Evolutionary conservation across 2,888 invertebrate genomes (phyloP).

Genomic region (Rosalia funebris): DNA sequence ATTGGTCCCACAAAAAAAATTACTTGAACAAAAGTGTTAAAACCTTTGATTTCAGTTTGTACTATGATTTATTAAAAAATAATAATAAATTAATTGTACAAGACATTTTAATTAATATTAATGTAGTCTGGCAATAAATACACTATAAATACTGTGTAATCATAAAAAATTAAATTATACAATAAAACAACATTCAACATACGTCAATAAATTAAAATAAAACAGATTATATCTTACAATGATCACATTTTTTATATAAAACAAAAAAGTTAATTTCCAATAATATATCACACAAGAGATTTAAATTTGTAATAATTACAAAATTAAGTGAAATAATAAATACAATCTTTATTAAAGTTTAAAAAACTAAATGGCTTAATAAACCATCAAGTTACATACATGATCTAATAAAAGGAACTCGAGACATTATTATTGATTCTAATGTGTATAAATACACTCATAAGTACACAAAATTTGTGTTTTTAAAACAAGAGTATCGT

Average conservation of each 20-base stretch:
- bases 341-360: constrained; percentile 27
- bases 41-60: constrained; percentile 29
- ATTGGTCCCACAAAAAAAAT: constrained; percentile 36
- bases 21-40: constrained; percentile 13
- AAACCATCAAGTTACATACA: constrained; percentile 1
- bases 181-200: constrained; percentile 35
- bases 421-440: neutral
- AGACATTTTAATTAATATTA: constrained; percentile 22
- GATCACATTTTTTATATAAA: constrained; percentile 40
- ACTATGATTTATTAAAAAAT: constrained; percentile 28
- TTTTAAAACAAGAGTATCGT: constrained; percentile 32
- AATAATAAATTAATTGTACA: constrained; percentile 21
- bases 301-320: constrained; percentile 33
- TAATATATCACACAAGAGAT: constrained; percentile 41
- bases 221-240: constrained; percentile 44
- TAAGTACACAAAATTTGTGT: constrained; percentile 31
- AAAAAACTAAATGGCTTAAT: constrained; percentile 21
- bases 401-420: constrained; percentile 12
- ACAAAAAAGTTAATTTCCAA: constrained; percentile 32
- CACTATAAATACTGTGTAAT: constrained; percentile 24
- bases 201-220: constrained; percentile 43
- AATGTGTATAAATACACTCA: constrained; percentile 9
- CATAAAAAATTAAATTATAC: constrained; percentile 29
- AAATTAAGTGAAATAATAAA: constrained; percentile 32
- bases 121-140: constrained; percentile 32